Evolutionary conservation across 1,140 invertebrate species (phyloP), one percentile per base, ranked within the genome.

Genomic region (Theocolax elegans): DNA sequence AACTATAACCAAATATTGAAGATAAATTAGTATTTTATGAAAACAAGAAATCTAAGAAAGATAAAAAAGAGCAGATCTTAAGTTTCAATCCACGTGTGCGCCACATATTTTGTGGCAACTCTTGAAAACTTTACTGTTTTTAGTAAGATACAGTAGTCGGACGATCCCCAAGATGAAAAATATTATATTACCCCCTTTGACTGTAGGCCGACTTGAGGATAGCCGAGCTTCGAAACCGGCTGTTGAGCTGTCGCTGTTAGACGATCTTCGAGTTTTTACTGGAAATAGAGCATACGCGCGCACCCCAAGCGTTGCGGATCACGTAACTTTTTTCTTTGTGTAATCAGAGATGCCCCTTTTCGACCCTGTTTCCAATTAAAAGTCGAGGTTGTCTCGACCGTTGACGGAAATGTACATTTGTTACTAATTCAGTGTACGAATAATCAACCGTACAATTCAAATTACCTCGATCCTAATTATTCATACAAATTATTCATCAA

Each of bases 161-260:
- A 66, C 67, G 70, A 76, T 74, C 69, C 73, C 29, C 13, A 48
- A 48, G 23, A 35, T 35, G n/a, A 48, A 72, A 77, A 77, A 77
- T 79, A 79, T 80, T 75, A 64, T 67, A 73, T 80, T 80, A 79
- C 78, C 64, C 66, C 62, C 75, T 77, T 80, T 78, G 77, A 79
- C 71, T 67, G 46, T 29, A 46, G 67, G 53, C 72, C 72, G 74
- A 19, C 27, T 60, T 42, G 40, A 54, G 13, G 21, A 19, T n/a
- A n/a, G n/a, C n/a, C 31, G n/a, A 19, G 58, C 25, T 9, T 15
- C 38, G 10, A 44, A 44, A 44, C 38, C 40, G 0, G 38, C 23
- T 31, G 15, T n/a, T 23, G 40, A 0, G 42, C 15, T 31, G 4
- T 21, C 21, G 58, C 21, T 35, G 31, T 6, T 25, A 54, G 35